Evolutionary conservation across 2,888 invertebrate genomes (phyloP), one percentile per base, ranked within the genome.

Genomic region (Zelleria hepariella): DNA sequence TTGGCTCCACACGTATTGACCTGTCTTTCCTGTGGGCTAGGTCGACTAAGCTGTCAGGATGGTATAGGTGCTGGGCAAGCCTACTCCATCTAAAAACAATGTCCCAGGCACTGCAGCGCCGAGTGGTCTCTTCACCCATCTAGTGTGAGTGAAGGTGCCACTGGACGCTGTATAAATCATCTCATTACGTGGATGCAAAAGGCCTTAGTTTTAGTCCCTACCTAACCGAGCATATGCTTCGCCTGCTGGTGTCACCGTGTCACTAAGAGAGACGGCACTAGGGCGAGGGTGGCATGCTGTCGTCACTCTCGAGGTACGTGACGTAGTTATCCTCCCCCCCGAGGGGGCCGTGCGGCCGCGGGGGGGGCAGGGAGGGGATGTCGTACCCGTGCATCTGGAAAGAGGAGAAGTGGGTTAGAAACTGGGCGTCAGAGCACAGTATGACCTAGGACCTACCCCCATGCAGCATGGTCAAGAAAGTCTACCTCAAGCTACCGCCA

Each of bases 341-440:
- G 32, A 15, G 32, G 0, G 15, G 15, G 1, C 73, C 75, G 21
- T 94, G 94, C 82, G 95, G 95, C 26, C 91, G 91, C 64, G 91
- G 91, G 59, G 91, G 91, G 32, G 91, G 90, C 56, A 66, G 73
- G 62, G 90, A 89, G 27, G 92, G 91, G 63, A 96, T 88, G 77
- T 96, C 96, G 77, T 96, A 96, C 62, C 96, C 96, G 74, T 96
- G 96, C 96, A 97, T 96, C 96, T 96, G 90, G 0, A 88, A 86
- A 59, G 67, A 47, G 23, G 18, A 49, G 10, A 56, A n/a, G n/a
- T n/a, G n/a, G n/a, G n/a, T 23, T 53, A 24, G 53, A 24, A 24
- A n/a, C n/a, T n/a, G n/a, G 2, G 8, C 25, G 24, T 10, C 10
- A 24, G 1, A 8, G 23, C 10, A 53, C 25, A 2, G 21, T 53